Evolutionary conservation across 1,140 invertebrate genomes (phyloP).

Genomic region (Solenopsis fugax): DNA sequence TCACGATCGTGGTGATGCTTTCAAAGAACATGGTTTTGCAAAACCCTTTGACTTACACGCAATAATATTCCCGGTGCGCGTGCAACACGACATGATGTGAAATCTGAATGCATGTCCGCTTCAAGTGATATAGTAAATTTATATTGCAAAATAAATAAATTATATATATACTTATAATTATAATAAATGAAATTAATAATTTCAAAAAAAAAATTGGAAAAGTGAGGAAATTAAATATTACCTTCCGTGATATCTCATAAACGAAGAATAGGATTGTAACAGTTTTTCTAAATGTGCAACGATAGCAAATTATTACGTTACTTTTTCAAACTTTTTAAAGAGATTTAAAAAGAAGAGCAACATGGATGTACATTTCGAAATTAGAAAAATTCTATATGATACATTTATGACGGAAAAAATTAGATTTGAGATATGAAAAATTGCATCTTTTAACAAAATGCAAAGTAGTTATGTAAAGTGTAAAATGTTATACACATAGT

Average conservation of each 20-base stretch:
- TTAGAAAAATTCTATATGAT: neutral
- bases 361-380: neutral
- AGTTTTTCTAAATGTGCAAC: neutral
- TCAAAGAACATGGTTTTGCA: conserved; percentile 63
- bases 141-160: no score
- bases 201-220: conserved; percentile 7
- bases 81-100: conserved; percentile 5
- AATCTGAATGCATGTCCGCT: conserved; percentile 3
- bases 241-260: neutral
- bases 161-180: neutral
- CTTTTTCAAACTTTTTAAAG: neutral
- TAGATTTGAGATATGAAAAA: neutral
- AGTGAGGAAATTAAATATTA: neutral
- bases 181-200: conserved; percentile 30
- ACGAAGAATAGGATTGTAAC: neutral
- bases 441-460: conserved; percentile 10
- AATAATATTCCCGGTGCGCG: conserved; percentile 61
- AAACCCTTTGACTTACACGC: conserved; percentile 69
- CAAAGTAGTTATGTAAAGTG: neutral
- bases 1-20: conserved; percentile 55
- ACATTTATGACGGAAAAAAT: neutral
- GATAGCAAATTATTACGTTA: neutral
- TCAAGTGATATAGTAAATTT: conserved; percentile 18
- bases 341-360: neutral
- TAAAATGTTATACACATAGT: neutral